phyloP scores from a whole-genome alignment of 2,797 vertebrate species.

The Hyperoplus immaculatus region DNA sequence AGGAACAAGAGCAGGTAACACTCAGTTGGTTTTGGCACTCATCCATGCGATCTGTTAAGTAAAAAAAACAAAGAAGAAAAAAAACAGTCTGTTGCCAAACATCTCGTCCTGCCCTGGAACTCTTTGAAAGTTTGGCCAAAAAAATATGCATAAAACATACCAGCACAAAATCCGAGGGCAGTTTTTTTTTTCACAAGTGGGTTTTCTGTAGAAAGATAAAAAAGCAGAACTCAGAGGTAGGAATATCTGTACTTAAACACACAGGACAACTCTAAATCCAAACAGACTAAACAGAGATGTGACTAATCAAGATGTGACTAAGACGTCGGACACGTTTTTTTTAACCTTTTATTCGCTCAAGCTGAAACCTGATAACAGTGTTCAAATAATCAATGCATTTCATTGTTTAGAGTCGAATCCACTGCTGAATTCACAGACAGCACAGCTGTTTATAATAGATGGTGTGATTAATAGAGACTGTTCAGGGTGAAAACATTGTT shows the following conservation, averaged over 20 bases:
- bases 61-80: too few species aligned
- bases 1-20: constrained; percentile 76
- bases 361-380: constrained; percentile 43
- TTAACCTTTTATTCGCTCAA: constrained; percentile 16
- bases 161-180: constrained; percentile 33
- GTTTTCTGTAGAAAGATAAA: constrained; percentile 5
- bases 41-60: constrained; percentile 71
- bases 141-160: constrained; percentile 55
- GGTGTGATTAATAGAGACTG: constrained; percentile 39
- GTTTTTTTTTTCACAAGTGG: constrained; percentile 9
- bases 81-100: constrained; percentile 64
- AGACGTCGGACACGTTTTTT: constrained; percentile 54
- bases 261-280: constrained; percentile 63
- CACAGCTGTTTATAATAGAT: constrained; percentile 17
- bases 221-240: constrained; percentile 64
- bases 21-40: constrained; percentile 72
- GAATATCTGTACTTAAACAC: constrained; percentile 40
- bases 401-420: constrained; percentile 32
- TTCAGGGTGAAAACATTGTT: constrained; percentile 29
- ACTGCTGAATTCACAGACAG: constrained; percentile 13
- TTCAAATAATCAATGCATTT: constrained; percentile 34
- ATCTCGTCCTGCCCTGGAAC: constrained; percentile 61
- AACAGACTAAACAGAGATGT: constrained; percentile 79
- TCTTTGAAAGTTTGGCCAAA: constrained; percentile 62
- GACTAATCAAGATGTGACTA: constrained; percentile 77